These are phyloP conservation scores for Nannoperca obscura DNA, from an alignment of 2,797 vertebrate species.

Conservation along the genomic window DNA sequence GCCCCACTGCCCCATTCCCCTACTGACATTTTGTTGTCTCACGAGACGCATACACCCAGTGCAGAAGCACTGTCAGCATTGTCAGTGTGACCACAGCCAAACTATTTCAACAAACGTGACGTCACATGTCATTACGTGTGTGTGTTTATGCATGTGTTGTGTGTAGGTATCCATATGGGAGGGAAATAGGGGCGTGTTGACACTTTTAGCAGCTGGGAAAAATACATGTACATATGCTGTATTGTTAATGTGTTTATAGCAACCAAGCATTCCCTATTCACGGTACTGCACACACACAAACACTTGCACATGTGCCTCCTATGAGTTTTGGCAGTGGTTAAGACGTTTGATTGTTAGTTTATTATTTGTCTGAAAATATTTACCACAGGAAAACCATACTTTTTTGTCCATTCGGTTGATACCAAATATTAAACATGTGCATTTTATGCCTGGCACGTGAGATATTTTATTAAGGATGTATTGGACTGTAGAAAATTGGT, in stretches of 20 bases:
- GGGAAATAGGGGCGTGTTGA: background rate
- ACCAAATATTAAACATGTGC: background rate
- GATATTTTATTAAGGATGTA: background rate
- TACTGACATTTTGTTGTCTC: slow-evolving; percentile 26
- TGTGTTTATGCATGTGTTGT: slow-evolving; percentile 23
- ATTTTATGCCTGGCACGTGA: background rate
- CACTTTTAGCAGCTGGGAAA: slow-evolving; percentile 41
- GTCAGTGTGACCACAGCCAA: slow-evolving; percentile 4
- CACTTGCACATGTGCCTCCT: background rate
- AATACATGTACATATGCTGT: slow-evolving; percentile 24
- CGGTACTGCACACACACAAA: background rate
- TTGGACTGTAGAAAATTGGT: background rate
- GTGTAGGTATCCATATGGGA: slow-evolving; percentile 1
- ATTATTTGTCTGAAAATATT: background rate
- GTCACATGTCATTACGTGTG: slow-evolving; percentile 5
- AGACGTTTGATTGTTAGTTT: background rate
- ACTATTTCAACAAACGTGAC: background rate
- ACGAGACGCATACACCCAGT: slow-evolving; percentile 11
- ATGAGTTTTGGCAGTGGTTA: background rate
- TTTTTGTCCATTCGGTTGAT: background rate
- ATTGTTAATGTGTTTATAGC: slow-evolving; percentile 43
- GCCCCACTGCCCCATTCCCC: slow-evolving; percentile 60
- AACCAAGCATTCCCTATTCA: slow-evolving; percentile 29
- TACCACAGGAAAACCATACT: background rate
- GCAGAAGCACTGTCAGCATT: slow-evolving; percentile 41